Conservation (phyloP, 2,888 invertebrate genomes). For the Drosophila engyochracea region DNA sequence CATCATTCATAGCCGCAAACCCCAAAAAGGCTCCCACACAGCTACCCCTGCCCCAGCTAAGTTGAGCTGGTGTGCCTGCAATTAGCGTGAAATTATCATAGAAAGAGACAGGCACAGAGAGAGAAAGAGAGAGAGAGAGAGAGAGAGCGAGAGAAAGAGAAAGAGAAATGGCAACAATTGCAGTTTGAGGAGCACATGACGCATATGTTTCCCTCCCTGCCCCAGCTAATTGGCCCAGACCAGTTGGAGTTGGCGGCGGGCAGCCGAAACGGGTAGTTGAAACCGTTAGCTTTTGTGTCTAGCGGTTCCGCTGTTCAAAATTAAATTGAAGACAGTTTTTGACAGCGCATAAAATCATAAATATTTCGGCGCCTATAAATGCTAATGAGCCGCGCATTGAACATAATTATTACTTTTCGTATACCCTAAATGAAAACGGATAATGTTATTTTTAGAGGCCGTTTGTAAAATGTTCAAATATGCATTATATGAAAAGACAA, state of each 20-base stretch:
- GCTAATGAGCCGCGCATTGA: slow-evolving; percentile 59
- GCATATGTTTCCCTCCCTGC: slow-evolving; percentile 38
- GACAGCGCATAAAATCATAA: slow-evolving; percentile 55
- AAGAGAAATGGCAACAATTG: not conserved
- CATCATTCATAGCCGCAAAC: slow-evolving; percentile 61
- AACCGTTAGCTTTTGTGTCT: slow-evolving; percentile 1
- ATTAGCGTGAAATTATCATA: slow-evolving; percentile 56
- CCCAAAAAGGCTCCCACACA: slow-evolving; percentile 3
- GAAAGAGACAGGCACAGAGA: not conserved
- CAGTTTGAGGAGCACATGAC: slow-evolving; percentile 18
- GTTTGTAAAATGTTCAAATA: not conserved
- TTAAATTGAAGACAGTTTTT: slow-evolving; percentile 38
- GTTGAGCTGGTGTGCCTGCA: slow-evolving; percentile 24
- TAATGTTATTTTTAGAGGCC: not conserved
- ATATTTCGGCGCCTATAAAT: slow-evolving; percentile 69
- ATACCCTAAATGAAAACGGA: not conserved
- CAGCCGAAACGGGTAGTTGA: not conserved
- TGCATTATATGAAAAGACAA: not conserved
- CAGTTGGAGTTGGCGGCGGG: not conserved
- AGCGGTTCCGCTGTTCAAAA: slow-evolving; percentile 13
- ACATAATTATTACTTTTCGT: slow-evolving; percentile 45
- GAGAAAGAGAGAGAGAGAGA: too few relatives aligned
- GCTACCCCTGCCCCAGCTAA: not conserved
- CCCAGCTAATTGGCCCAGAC: slow-evolving; percentile 37
- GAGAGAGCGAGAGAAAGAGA: not conserved